A percentile compares a stretch with the other conserved stretches of the same genome.
Evolutionary conservation across 37 sponge, comb jelly and placozoan species (phyloP).

Genomic region (Agelas oroides): DNA sequence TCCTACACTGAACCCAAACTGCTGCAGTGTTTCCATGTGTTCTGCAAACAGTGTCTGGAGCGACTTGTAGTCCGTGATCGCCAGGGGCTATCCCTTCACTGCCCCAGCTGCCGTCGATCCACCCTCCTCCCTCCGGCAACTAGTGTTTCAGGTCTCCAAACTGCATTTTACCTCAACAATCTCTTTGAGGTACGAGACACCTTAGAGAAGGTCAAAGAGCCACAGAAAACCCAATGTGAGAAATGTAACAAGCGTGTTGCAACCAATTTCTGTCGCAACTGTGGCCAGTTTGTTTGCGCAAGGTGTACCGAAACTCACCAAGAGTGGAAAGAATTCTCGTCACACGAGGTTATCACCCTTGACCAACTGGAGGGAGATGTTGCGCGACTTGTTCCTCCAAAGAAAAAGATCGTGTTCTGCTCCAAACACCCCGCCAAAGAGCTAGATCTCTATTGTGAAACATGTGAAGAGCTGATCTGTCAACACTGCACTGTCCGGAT

Average conservation of each 20-base stretch:
- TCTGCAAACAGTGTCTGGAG: slow-evolving; percentile 11
- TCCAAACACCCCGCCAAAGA: slow-evolving; percentile 23
- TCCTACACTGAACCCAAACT: slow-evolving; percentile 30
- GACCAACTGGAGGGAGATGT: background rate
- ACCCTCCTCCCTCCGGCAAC: background rate
- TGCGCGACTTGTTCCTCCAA: background rate
- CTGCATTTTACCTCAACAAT: slow-evolving; percentile 11
- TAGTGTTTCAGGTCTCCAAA: slow-evolving; percentile 8
- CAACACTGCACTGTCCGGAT: slow-evolving; percentile 19
- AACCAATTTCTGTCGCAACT: background rate
- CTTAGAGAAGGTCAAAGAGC: background rate
- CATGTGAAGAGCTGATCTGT: slow-evolving; percentile 52
- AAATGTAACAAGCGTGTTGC: background rate
- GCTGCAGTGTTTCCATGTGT: slow-evolving; percentile 39
- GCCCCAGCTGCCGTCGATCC: slow-evolving; percentile 28
- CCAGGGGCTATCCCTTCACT: slow-evolving; percentile 10
- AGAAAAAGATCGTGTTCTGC: slow-evolving; percentile 11
- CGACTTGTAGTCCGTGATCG: slow-evolving; percentile 15
- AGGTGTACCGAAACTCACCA: background rate
- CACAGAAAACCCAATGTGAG: background rate
- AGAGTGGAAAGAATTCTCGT: background rate
- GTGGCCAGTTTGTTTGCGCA: background rate
- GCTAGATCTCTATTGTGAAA: slow-evolving; percentile 52
- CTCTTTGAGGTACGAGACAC: slow-evolving; percentile 25
- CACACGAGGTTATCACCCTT: background rate